Base-by-base conservation (phyloP, 2,888 invertebrate genomes). In the Scaeva pyrastri region DNA sequence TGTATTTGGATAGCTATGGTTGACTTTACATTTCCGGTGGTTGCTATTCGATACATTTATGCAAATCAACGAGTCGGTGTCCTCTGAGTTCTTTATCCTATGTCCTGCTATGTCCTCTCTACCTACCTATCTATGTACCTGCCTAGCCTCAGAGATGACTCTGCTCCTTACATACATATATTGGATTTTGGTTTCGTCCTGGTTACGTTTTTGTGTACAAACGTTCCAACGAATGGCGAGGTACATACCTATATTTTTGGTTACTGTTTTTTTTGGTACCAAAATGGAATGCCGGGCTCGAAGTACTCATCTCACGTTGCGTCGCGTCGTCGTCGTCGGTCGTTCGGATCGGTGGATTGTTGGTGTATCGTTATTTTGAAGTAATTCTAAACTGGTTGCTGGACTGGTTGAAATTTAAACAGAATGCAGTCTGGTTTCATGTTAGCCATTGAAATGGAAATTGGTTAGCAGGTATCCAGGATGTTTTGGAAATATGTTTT, bases 1-100 rank as follows among this genome's bases (percentile, higher is more conserved):
- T 80, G 43, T 56, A 21, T 48, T 66, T n/a, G 12, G 5, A 16
- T 31, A 45, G 41, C 26, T 62, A 43, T 48, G 71, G 75, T 68
- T 80, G 80, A 85, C 80, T 85, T 85, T 85, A 76, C 85, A 80
- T 85, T 76, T 80, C 85, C 85, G 80, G 80, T 73, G 76, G 76
- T 62, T 80, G 79, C 71, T 75, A 84, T 79, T 75, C 79, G 84
- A 79, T 79, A 84, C 84, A 75, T 75, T 84, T 84, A 85, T 85
- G 84, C 84, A 85, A 85, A 85, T 85, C 80, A 80, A 71, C 66
- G 66, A 75, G 64, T 84, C 75, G 56, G 52, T 74, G 58, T 75
- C 70, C 79, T 31, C 31, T 62, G 74, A 75, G 84, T 75, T 58
- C 84, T 74, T 62, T 74, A 74, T 58, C 39, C 58, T 31, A 58